phyloP scores from a whole-genome alignment of 1,140 invertebrate genomes.

The Maniola jurtina region DNA sequence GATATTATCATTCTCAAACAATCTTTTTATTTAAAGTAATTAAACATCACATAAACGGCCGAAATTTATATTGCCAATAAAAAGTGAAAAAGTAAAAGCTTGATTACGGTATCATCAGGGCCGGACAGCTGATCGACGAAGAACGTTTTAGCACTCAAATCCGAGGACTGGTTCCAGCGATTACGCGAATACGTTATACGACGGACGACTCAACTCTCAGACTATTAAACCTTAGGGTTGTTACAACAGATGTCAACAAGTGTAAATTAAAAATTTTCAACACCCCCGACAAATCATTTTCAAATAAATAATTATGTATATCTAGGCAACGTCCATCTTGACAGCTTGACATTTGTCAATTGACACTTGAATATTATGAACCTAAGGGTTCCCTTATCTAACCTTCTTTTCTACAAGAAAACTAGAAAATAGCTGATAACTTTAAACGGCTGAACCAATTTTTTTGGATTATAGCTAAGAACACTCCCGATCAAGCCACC shows the following conservation, averaged over 20 bases:
- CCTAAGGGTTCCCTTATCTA: no score
- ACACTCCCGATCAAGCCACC: no score
- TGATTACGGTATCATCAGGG: conserved; percentile 2
- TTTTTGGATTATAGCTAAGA: no score
- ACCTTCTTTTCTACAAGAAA: no score
- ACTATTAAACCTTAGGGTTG: background rate
- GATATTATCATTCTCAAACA: background rate
- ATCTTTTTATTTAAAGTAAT: background rate
- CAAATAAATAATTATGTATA: no score
- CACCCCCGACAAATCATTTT: no score
- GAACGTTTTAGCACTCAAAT: background rate
- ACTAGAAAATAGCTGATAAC: no score
- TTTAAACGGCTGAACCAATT: no score
- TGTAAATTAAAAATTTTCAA: no score
- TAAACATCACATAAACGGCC: background rate
- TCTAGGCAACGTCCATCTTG: no score
- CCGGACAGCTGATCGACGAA: conserved; percentile 3
- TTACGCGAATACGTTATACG: conserved; percentile 4
- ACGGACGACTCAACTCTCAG: conserved; percentile 5
- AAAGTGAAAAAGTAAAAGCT: background rate
- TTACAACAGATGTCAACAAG: background rate
- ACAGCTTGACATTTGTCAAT: no score
- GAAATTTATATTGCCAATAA: background rate
- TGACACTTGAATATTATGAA: no score
- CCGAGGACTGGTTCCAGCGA: background rate